A percentile compares a stretch with the other conserved stretches of the same genome.
Evolutionary conservation across 2,113 vertebrate genomes (phyloP).

Genomic region (Monarcha castaneiventris): DNA sequence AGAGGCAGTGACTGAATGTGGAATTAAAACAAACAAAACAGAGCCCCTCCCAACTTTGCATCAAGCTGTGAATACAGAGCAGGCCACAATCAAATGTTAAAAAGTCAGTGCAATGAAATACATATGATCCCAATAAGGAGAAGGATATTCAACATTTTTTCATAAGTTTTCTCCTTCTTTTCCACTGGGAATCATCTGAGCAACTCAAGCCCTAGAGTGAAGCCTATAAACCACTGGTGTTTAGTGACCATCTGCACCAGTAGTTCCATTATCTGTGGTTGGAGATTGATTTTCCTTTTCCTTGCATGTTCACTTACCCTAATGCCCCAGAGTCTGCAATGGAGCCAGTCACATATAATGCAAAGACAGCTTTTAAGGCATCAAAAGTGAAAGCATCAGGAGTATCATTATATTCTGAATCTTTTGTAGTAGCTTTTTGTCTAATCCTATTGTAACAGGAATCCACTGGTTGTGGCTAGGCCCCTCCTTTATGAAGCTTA

Average conservation of each 20-base stretch:
- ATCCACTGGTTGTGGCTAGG: background rate
- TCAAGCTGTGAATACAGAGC: background rate
- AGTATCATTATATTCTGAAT: conserved; percentile 24
- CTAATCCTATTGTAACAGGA: conserved; percentile 38
- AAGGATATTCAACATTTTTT: background rate
- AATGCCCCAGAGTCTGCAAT: conserved; percentile 58
- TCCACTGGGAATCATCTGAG: background rate
- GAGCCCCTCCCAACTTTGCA: background rate
- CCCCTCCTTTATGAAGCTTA: background rate
- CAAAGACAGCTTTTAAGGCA: conserved; percentile 45
- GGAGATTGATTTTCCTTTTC: conserved; percentile 68
- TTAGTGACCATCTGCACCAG: conserved; percentile 63
- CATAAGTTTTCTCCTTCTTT: conserved; percentile 3
- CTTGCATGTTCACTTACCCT: conserved; percentile 53
- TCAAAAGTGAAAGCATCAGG: conserved; percentile 40
- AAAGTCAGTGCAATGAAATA: background rate
- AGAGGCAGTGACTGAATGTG: background rate
- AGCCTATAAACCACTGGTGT: conserved; percentile 14
- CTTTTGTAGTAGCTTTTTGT: conserved; percentile 21
- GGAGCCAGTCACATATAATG: conserved; percentile 14
- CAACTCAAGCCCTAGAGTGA: conserved; percentile 8
- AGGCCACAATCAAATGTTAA: background rate
- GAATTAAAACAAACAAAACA: background rate
- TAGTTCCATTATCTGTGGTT: conserved; percentile 53
- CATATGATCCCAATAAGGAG: background rate